Percentiles rank a stretch among this genome's conserved stretches.
Conservation (phyloP, 2,113 vertebrate genomes). For the Peucedramus taeniatus region DNA sequence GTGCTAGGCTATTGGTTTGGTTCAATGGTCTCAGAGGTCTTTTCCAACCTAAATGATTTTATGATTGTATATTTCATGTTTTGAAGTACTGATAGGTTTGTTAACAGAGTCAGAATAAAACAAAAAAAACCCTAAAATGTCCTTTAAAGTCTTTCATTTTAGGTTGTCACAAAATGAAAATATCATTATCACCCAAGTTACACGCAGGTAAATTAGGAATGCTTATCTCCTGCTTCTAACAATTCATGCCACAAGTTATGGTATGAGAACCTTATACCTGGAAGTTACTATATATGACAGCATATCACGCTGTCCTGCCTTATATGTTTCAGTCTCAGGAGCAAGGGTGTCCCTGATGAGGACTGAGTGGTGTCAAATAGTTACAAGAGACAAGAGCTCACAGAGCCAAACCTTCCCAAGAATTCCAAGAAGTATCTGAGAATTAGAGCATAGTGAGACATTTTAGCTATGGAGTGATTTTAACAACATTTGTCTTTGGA, state of each 20-base stretch:
- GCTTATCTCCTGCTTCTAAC: not conserved
- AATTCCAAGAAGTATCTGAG: not conserved
- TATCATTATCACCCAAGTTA: not conserved
- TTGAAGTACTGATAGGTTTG: not conserved
- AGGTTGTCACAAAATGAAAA: not conserved
- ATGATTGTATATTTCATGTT: not conserved
- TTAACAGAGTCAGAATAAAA: not conserved
- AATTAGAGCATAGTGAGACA: not conserved
- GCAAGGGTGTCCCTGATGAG: not conserved
- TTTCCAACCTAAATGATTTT: not conserved
- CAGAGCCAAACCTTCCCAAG: not conserved
- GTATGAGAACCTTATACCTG: not conserved
- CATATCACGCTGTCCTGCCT: not conserved
- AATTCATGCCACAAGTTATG: not conserved
- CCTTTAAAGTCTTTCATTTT: not conserved
- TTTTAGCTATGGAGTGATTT: not conserved
- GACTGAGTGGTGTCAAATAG: not conserved
- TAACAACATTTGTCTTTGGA: not conserved
- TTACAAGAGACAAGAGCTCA: not conserved
- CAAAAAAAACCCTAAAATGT: accelerated
- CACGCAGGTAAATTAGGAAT: not conserved
- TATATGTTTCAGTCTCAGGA: not conserved
- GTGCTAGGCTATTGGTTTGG: not conserved
- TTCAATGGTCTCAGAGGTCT: not conserved
- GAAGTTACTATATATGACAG: not conserved